Percentiles rank a stretch among this genome's conserved stretches.
These are phyloP conservation scores for Tetraneura akinire DNA, from an alignment of 1,140 invertebrate genomes.

Conservation along the genomic window DNA sequence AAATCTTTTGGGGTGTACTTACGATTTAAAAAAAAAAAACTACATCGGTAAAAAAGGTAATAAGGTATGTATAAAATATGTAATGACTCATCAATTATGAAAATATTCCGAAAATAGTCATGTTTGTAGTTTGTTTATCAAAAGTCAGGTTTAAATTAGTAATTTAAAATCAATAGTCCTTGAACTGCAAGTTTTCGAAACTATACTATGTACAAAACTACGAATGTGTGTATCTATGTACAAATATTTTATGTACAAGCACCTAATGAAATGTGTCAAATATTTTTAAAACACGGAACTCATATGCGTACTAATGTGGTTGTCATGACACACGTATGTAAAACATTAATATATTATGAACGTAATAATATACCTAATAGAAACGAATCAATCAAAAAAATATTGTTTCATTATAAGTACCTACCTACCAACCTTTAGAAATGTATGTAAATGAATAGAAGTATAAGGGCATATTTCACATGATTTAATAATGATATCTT, in stretches of 20 bases:
- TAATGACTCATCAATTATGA: too few species aligned
- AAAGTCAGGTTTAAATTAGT: neutral
- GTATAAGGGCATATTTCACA: neutral
- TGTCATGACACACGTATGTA: conserved; percentile 45
- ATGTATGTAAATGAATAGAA: too few species aligned
- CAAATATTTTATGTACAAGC: neutral
- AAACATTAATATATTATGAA: conserved; percentile 12
- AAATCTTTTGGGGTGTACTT: too few species aligned
- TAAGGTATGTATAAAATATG: too few species aligned
- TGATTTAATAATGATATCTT: neutral
- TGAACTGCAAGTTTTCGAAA: conserved; percentile 24
- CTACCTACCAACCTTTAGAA: too few species aligned
- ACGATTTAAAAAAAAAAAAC: too few species aligned
- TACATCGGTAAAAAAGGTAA: too few species aligned
- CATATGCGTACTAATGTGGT: conserved; percentile 4
- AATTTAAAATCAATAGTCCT: conserved; percentile 43
- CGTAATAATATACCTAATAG: neutral
- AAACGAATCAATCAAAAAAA: neutral
- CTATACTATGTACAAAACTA: too few species aligned
- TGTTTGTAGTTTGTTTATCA: too few species aligned
- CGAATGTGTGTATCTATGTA: neutral
- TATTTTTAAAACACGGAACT: conserved; percentile 12
- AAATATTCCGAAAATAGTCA: too few species aligned
- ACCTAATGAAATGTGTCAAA: conserved; percentile 14
- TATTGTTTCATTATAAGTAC: neutral